Evolutionary conservation across 2,113 vertebrate species (phyloP).

Genomic region (Paraplagusia blochii): DNA sequence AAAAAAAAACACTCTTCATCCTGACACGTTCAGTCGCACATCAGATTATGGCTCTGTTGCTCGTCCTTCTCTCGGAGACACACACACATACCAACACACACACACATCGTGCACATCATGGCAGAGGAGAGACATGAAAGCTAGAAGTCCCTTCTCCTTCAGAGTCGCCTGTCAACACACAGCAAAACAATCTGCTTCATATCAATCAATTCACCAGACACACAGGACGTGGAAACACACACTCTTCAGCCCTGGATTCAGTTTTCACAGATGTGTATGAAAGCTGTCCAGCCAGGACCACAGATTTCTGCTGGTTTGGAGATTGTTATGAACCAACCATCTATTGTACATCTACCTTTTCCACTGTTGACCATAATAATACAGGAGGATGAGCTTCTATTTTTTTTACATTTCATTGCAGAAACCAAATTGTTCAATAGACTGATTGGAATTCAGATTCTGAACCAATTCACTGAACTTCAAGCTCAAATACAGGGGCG

Average conservation of each 20-base stretch:
- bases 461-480: too few relatives aligned
- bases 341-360: too few relatives aligned
- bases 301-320: too few relatives aligned
- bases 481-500: too few relatives aligned
- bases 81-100: neutral
- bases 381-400: too few relatives aligned
- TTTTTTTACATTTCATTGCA: too few relatives aligned
- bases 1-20: slow-evolving; percentile 12
- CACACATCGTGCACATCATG: slow-evolving; percentile 1
- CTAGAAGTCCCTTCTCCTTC: slow-evolving; percentile 21
- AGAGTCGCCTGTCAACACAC: slow-evolving; percentile 44
- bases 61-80: neutral
- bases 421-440: too few relatives aligned
- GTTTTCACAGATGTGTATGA: too few relatives aligned
- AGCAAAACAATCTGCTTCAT: slow-evolving; percentile 41
- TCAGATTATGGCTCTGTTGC: slow-evolving; percentile 8
- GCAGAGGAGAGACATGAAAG: slow-evolving; percentile 17
- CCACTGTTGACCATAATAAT: too few relatives aligned
- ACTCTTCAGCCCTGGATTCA: neutral
- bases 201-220: slow-evolving; percentile 22
- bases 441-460: too few relatives aligned
- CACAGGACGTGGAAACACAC: neutral
- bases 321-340: neutral
- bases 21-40: slow-evolving; percentile 34
- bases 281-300: too few relatives aligned